Evolutionary conservation across 2,888 invertebrate species (phyloP).

Genomic region (Heliconius cydno): DNA sequence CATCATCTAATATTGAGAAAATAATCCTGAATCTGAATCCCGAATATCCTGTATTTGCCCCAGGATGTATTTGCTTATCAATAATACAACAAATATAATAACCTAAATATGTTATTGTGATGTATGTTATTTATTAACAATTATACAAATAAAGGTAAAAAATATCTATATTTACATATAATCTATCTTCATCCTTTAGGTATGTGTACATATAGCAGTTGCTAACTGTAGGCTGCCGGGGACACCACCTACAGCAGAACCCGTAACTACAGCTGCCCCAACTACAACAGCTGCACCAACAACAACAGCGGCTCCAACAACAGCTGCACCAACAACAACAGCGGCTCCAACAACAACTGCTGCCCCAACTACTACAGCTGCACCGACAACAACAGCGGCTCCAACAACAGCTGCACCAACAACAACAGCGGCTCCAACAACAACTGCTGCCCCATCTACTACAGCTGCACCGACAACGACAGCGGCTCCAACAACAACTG

Average conservation of each 20-base stretch:
- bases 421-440: conserved; percentile 13
- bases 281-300: neutral
- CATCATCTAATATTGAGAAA: neutral
- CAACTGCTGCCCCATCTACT: neutral
- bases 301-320: conserved; percentile 6
- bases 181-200: conserved; percentile 10
- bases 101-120: neutral
- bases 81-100: neutral
- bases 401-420: neutral
- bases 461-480: too few species aligned
- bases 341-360: neutral
- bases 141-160: neutral
- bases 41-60: neutral
- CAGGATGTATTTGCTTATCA: neutral
- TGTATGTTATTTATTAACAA: neutral
- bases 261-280: conserved; percentile 26
- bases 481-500: neutral
- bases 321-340: too few species aligned
- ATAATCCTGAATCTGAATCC: neutral
- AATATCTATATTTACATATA: neutral
- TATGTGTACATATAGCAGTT: conserved; percentile 20
- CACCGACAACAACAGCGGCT: conserved; percentile 30
- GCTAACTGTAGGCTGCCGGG: conserved; percentile 29
- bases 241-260: conserved; percentile 24
- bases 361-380: neutral